Base-by-base conservation (phyloP, 1,140 invertebrate genomes). In the Lepidotrigona ventralis region DNA sequence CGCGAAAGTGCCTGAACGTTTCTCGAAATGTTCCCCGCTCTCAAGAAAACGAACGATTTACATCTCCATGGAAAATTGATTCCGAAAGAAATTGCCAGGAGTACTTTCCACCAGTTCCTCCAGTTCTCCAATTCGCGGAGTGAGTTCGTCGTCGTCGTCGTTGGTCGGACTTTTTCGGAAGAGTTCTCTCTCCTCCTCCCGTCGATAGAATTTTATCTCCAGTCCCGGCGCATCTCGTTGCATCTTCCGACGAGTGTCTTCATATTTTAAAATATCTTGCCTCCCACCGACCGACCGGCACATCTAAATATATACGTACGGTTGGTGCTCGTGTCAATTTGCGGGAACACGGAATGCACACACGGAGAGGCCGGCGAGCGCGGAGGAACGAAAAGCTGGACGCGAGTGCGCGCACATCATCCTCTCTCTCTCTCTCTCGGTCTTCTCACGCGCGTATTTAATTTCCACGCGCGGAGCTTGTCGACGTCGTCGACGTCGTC, bases 181-280 rank as follows among this genome's bases (percentile, higher is more conserved):
- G 39, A 46, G 6, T 6, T 39, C 39, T 33, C 33, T 33, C 33
- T 8, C 8, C 39, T 8, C 0, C 39, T 39, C 39, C 9, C 39
- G 39, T 46, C 23, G 58, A 60, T 33, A 26, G 53, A 51, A 83
- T 79, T 83, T 83, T 79, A 86, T 74, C 77, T 76, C 74, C 74
- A 78, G 72, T 46, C 19, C 23, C 19, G 0, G 8, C 6, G 21
- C 19, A 46, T 56, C 53, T 51, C 77, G 73, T 88, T 85, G 83
- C 86, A 87, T 87, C 82, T 17, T 73, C 56, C 63, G n/a, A 56
- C 76, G 69, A 17, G 83, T 73, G 69, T 56, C 68, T 56, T 83
- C 73, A 60, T 83, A 87, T 88, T 88, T 88, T 76, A 88, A 88
- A 88, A 85, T 88, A 85, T 88, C 86, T 75, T 77, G 63, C 29